Evolutionary conservation across 2,797 vertebrate species (phyloP).

Genomic region (Chaenodraco wilsoni): DNA sequence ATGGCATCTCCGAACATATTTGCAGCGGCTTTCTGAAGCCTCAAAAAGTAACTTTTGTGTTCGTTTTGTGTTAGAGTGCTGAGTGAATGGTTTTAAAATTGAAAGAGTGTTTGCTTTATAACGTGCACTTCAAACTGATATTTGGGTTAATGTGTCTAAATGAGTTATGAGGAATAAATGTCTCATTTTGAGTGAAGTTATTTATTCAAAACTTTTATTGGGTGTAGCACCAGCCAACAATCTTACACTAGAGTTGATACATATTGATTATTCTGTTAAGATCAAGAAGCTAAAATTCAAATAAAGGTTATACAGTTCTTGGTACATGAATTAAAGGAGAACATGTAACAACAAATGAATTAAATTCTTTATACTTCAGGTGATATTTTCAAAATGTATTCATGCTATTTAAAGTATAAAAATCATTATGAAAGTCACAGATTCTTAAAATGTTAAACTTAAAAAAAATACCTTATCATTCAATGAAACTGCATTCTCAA

Average conservation of each 20-base stretch:
- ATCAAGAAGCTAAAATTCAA: not conserved
- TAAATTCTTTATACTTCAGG: not conserved
- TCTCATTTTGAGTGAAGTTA: conserved; percentile 25
- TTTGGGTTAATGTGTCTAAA: conserved; percentile 13
- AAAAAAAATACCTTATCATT: no score
- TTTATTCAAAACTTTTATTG: conserved; percentile 33
- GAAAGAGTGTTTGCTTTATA: conserved; percentile 22
- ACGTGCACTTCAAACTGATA: not conserved
- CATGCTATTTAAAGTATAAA: conserved; percentile 2
- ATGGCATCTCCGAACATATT: not conserved
- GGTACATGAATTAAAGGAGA: not conserved
- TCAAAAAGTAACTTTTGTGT: conserved; percentile 64
- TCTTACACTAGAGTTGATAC: not conserved
- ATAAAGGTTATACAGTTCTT: not conserved
- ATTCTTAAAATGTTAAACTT: not conserved
- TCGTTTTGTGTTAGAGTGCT: conserved; percentile 19
- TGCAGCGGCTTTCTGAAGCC: conserved; percentile 76
- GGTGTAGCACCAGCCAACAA: not conserved
- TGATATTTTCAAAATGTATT: not conserved
- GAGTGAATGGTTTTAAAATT: no score
- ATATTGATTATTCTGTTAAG: conserved; percentile 7
- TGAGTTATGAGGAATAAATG: conserved; percentile 47
- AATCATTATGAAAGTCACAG: not conserved
- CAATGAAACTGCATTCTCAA: no score
- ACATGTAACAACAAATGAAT: no score